Percentiles rank a stretch among this genome's conserved stretches.
Conservation (phyloP, 2,797 vertebrate genomes). For the Parambassis ranga region DNA sequence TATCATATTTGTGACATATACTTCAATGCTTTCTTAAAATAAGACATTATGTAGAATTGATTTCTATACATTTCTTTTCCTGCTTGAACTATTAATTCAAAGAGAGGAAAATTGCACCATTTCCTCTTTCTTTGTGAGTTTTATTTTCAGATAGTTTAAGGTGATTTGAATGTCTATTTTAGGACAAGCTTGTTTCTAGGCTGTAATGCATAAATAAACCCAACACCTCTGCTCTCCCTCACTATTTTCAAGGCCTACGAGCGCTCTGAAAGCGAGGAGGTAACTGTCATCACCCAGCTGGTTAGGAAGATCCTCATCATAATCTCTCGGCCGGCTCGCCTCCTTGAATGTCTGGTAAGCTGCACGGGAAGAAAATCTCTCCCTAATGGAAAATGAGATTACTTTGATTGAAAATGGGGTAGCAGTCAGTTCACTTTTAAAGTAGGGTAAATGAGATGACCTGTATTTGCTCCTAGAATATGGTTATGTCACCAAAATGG, state of each 20-base stretch:
- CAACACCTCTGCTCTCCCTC: not conserved
- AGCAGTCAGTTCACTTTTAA: not conserved
- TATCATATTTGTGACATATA: too few species aligned
- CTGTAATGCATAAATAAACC: slow-evolving; percentile 12
- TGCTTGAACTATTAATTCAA: too few species aligned
- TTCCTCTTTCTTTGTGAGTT: too few species aligned
- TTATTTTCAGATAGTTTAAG: not conserved
- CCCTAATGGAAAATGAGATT: slow-evolving; percentile 34
- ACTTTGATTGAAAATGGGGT: not conserved
- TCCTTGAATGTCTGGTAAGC: slow-evolving; percentile 95
- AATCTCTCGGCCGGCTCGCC: slow-evolving; percentile 92
- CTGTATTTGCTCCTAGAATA: not conserved
- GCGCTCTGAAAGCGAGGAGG: slow-evolving; percentile 94
- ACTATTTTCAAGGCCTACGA: slow-evolving; percentile 85
- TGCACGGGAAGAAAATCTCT: slow-evolving; percentile 9
- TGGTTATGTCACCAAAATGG: not conserved
- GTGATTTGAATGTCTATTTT: not conserved
- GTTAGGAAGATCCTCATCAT: slow-evolving; percentile 95
- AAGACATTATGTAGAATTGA: too few species aligned
- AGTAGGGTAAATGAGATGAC: slow-evolving; percentile 6
- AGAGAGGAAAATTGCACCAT: too few species aligned
- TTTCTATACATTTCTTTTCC: too few species aligned
- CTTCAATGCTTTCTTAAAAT: too few species aligned
- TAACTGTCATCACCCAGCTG: slow-evolving; percentile 88
- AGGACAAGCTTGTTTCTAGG: too few species aligned